phyloP scores from a whole-genome alignment of 1,140 invertebrate species.

The Caenorhabditis remanei region DNA sequence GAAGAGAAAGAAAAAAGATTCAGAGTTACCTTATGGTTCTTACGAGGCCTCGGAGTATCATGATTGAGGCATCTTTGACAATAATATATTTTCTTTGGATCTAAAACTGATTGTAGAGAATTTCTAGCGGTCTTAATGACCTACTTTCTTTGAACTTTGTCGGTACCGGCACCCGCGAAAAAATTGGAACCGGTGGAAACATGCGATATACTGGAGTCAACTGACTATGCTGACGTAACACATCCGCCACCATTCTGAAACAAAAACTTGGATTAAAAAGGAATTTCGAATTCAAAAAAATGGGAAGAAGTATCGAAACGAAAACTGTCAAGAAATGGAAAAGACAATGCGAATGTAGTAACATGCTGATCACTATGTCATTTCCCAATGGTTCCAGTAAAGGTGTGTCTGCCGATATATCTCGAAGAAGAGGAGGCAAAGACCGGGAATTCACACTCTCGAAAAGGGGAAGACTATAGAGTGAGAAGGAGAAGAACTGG shows the following conservation, averaged over 20 bases:
- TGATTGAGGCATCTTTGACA: conserved; percentile 74
- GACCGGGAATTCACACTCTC: conserved; percentile 53
- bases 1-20: not conserved
- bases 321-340: not conserved
- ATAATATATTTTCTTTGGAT: conserved; percentile 71
- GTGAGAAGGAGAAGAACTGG: conserved; percentile 15
- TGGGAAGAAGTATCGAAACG: not conserved
- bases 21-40: conserved; percentile 70
- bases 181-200: not conserved
- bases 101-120: not conserved
- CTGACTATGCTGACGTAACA: not conserved
- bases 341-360: conserved; percentile 50
- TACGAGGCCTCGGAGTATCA: conserved; percentile 67
- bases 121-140: not conserved
- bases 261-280: not conserved
- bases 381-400: conserved; percentile 46
- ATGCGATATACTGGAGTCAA: not conserved
- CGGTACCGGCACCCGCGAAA: not conserved
- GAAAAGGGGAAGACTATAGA: not conserved
- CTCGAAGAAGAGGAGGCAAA: conserved; percentile 22
- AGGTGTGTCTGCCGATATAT: conserved; percentile 54
- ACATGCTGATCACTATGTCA: conserved; percentile 49
- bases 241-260: conserved; percentile 36
- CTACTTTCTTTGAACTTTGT: conserved; percentile 7
- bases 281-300: not conserved